Conservation (phyloP, 2,797 vertebrate genomes). For the Chromis chromis region DNA sequence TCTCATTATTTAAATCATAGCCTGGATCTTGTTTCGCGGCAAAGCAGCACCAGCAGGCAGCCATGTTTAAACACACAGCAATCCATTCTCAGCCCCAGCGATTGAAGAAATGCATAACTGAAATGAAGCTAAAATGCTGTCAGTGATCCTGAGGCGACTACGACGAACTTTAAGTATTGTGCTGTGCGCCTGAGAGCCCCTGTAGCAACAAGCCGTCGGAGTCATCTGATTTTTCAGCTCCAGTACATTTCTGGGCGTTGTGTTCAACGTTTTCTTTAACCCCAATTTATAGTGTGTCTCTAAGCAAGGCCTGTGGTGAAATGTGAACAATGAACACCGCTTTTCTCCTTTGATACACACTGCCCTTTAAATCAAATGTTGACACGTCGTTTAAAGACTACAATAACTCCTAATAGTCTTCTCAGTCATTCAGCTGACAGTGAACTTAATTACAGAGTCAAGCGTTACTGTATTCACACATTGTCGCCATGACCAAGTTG, state of each 20-base stretch:
- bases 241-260: constrained; percentile 50
- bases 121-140: constrained; percentile 32
- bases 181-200: constrained; percentile 18
- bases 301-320: constrained; percentile 28
- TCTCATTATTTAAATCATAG: constrained; percentile 62
- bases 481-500: not conserved
- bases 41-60: constrained; percentile 54
- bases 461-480: constrained; percentile 20
- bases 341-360: constrained; percentile 7
- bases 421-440: constrained; percentile 35
- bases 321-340: constrained; percentile 24
- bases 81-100: not conserved
- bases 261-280: constrained; percentile 59
- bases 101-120: constrained; percentile 16
- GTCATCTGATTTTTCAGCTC: constrained; percentile 61
- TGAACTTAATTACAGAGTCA: constrained; percentile 52
- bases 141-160: constrained; percentile 16
- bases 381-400: constrained; percentile 23
- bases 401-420: constrained; percentile 8
- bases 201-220: constrained; percentile 28
- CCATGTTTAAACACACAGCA: constrained; percentile 32
- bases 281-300: constrained; percentile 43
- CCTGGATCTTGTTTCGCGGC: constrained; percentile 26
- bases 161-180: constrained; percentile 27
- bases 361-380: constrained; percentile 21